Base-by-base conservation (phyloP, 2,888 invertebrate genomes). In the Epicampocera succincta region DNA sequence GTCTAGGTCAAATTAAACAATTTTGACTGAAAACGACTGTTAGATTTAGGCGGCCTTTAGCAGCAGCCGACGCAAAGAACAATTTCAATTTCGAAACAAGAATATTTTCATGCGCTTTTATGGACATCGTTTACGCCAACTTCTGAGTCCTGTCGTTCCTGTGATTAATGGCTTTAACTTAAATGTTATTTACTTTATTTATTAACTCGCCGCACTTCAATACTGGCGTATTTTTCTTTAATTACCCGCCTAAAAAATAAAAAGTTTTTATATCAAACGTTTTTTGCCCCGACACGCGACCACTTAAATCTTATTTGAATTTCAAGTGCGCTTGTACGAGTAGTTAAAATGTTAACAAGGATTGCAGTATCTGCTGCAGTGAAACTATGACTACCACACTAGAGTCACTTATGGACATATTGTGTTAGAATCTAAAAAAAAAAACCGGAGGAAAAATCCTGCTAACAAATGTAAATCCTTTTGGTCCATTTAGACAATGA, bases 381-480 rank as follows among this genome's bases (percentile, higher is more conserved):
- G 54, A 44, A 54, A 61, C 44, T 44, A 33, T 69, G 56, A 38
- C 44, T 60, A 60, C 42, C 12, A 66, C 12, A 66, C 44, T 19
- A 46, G 17, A 46, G 58, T 44, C 15, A 65, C 33, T 65, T 71
- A 42, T n/a, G 44, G 63, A 25, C 38, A 58, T 52, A 13, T 65
- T 71, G 42, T 77, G 65, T 75, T 60, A 29, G 46, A 40, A 29
- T 42, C 60, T 66, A 2, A 38, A 40, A 50, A 65, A 44, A 13
- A 0, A 9, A 60, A 2, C n/a, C 6, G 0, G 19, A 21, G 17
- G 42, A 61, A 46, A 52, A 52, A 56, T 72, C 60, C 58, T 48
- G 56, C 72, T 50, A 68, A 63, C 66, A 77, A 81, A 74, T 75
- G 60, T 71, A 60, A 78, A 78, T 78, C 82, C 75, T 77, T 77